Evolutionary conservation across 2,797 vertebrate species (phyloP).

Genomic region (Morelia viridis): DNA sequence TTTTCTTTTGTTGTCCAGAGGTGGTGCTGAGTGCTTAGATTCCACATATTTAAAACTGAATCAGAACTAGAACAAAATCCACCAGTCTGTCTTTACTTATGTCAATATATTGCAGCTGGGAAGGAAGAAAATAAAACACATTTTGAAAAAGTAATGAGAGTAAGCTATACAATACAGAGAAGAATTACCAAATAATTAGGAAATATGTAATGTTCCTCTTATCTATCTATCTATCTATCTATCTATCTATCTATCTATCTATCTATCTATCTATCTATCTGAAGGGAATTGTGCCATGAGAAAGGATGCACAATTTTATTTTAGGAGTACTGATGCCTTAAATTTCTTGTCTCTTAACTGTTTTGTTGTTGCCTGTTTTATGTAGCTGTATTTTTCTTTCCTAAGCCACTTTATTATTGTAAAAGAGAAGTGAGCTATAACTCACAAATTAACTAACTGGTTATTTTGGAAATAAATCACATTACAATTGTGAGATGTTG

Average conservation of each 20-base stretch:
- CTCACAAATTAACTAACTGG: background rate
- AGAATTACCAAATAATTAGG: background rate
- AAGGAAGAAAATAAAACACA: background rate
- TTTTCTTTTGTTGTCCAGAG: constrained; percentile 60
- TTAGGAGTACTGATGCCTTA: background rate
- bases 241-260: no score
- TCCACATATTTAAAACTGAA: constrained; percentile 40
- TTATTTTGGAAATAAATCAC: background rate
- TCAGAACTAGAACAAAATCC: constrained; percentile 27
- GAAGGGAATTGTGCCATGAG: background rate
- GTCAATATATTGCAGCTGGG: background rate
- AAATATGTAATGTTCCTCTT: background rate
- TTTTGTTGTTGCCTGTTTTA: background rate
- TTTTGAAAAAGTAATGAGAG: background rate
- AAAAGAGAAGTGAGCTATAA: background rate
- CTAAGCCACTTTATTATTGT: background rate
- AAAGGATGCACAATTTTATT: background rate
- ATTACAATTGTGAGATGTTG: background rate
- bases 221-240: no score
- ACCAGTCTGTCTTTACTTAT: background rate
- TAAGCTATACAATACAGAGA: background rate
- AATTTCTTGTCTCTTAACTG: background rate
- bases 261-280: background rate
- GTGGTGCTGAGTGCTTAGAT: constrained; percentile 61
- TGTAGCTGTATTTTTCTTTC: background rate